Percentiles rank a stretch among this genome's conserved stretches.
phyloP scores from a whole-genome alignment of 2,888 invertebrate species.

The Globia sparganii region DNA sequence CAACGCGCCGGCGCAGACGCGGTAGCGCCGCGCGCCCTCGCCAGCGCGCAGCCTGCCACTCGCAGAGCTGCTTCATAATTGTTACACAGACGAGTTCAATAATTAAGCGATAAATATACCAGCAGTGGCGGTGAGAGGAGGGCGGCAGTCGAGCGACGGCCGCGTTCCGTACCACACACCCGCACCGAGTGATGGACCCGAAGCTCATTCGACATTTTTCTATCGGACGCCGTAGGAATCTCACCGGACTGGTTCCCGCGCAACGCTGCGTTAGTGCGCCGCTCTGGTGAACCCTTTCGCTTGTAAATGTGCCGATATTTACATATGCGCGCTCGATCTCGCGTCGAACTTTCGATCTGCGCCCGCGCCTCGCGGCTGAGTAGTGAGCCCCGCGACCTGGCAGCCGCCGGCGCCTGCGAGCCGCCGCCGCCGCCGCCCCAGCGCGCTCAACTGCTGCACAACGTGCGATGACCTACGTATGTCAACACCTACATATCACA shows the following conservation, averaged over 20 bases:
- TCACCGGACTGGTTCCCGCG: conserved; percentile 92
- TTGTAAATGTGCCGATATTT: conserved; percentile 91
- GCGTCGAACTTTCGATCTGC: conserved; percentile 90
- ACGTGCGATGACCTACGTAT: conserved; percentile 89
- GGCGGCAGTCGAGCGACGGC: conserved; percentile 88
- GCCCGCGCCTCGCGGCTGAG: conserved; percentile 80
- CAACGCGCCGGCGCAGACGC: conserved; percentile 84
- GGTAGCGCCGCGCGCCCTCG: conserved; percentile 84
- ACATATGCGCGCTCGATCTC: conserved; percentile 90
- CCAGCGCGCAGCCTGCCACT: conserved; percentile 75
- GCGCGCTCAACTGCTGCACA: conserved; percentile 82
- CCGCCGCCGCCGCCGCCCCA: conserved; percentile 80
- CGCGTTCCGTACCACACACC: conserved; percentile 88
- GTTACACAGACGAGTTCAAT: conserved; percentile 89
- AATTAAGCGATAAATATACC: conserved; percentile 90
- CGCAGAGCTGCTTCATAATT: conserved; percentile 86
- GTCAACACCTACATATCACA: conserved; percentile 72
- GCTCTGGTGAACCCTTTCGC: conserved; percentile 91
- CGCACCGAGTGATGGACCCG: conserved; percentile 85
- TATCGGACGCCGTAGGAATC: conserved; percentile 92
- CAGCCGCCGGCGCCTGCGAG: conserved; percentile 73
- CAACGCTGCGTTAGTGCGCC: conserved; percentile 90
- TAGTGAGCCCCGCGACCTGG: conserved; percentile 81
- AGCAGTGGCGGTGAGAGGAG: conserved; percentile 87
- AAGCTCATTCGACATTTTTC: conserved; percentile 91